These are phyloP conservation scores for Gorsachius goisagi DNA, from an alignment of 2,113 vertebrate species.

Conservation along the genomic window DNA sequence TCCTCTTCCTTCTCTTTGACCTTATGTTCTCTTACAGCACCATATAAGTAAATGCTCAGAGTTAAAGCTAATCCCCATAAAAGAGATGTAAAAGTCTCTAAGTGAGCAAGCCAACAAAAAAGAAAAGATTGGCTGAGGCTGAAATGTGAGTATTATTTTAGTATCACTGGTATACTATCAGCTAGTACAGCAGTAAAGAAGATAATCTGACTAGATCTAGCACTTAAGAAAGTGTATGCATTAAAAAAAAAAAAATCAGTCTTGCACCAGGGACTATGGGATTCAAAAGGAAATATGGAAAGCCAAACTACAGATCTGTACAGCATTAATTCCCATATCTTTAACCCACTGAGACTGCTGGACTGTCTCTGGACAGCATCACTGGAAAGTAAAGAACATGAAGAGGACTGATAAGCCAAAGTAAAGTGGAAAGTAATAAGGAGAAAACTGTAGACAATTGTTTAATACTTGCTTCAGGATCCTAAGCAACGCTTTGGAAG, in stretches of 20 bases:
- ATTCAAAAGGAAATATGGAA: neutral
- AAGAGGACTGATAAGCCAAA: neutral
- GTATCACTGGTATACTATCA: neutral
- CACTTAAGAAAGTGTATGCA: neutral
- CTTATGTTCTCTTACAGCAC: neutral
- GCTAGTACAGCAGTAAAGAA: neutral
- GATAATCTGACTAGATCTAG: neutral
- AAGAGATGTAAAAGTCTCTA: neutral
- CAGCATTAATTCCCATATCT: neutral
- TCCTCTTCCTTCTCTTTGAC: neutral
- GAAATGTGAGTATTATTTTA: neutral
- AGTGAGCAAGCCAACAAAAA: neutral
- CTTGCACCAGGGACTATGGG: neutral
- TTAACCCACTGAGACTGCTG: neutral
- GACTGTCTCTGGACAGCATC: neutral
- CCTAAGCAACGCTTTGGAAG: neutral
- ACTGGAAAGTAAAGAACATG: neutral
- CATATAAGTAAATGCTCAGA: neutral
- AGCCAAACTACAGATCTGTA: neutral
- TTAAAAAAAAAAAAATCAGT: neutral
- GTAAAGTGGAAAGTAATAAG: neutral
- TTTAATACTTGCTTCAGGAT: neutral
- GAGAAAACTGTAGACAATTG: neutral
- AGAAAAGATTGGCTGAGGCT: neutral
- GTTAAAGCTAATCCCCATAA: neutral